A percentile compares a stretch with the other conserved stretches of the same genome.
phyloP scores from a whole-genome alignment of 2,888 invertebrate genomes.

The Ormyrus thymus region DNA sequence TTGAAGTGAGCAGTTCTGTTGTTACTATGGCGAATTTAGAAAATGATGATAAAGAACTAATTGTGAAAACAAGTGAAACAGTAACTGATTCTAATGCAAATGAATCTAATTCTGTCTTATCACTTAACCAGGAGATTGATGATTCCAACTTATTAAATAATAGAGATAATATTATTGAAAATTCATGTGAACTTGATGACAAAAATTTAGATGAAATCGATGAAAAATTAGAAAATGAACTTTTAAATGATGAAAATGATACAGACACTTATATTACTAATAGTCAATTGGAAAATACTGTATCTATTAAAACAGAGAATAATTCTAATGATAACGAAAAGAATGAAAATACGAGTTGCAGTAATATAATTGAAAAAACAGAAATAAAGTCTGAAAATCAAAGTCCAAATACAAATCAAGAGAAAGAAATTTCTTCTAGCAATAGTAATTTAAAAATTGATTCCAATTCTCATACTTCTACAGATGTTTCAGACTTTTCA shows the following conservation, averaged over 20 bases:
- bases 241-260: conserved; percentile 13
- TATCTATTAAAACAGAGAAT: conserved; percentile 13
- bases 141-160: conserved; percentile 10
- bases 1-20: conserved; percentile 21
- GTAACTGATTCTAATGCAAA: conserved; percentile 15
- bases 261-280: conserved; percentile 8
- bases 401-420: conserved; percentile 14
- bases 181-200: conserved; percentile 22
- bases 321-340: neutral
- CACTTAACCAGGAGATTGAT: conserved; percentile 21
- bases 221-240: conserved; percentile 6
- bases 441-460: neutral
- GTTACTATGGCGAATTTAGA: conserved; percentile 25
- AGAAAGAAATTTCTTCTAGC: neutral
- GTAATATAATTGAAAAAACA: neutral
- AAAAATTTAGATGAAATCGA: conserved; percentile 2
- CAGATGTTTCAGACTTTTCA: no score
- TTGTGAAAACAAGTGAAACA: conserved; percentile 17
- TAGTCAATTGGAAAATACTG: conserved; percentile 26
- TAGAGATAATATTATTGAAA: conserved; percentile 24
- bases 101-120: conserved; percentile 25
- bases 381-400: conserved; percentile 26
- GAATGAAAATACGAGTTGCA: neutral
- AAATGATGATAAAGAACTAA: conserved; percentile 18
- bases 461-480: no score